Evolutionary conservation across 1,140 invertebrate species (phyloP).

Genomic region (Drosophila rufa): DNA sequence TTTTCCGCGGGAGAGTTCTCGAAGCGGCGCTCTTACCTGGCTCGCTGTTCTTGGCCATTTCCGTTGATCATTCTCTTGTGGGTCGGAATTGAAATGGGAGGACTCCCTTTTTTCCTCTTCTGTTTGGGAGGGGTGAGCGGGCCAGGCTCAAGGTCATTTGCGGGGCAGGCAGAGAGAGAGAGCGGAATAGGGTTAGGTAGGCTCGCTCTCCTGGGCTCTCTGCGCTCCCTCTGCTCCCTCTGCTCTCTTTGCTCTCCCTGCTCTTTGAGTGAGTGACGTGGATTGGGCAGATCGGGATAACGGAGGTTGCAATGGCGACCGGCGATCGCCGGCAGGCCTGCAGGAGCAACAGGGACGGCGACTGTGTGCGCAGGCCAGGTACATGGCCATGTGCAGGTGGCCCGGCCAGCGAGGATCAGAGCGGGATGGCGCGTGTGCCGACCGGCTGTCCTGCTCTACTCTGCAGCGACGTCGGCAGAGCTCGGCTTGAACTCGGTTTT

Average conservation of each 20-base stretch:
- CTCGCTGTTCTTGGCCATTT: slow-evolving; percentile 10
- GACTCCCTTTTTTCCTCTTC: neutral
- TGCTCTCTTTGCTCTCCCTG: neutral
- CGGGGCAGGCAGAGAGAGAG: neutral
- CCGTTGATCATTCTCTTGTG: slow-evolving; percentile 16
- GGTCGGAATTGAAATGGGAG: slow-evolving; percentile 3
- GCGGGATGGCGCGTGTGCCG: slow-evolving; percentile 8
- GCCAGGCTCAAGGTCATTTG: slow-evolving; percentile 19
- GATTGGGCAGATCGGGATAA: slow-evolving; percentile 36
- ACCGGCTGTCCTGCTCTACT: slow-evolving; percentile 24
- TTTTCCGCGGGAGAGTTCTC: slow-evolving; percentile 4
- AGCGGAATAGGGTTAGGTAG: slow-evolving; percentile 5
- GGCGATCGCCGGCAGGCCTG: slow-evolving; percentile 2
- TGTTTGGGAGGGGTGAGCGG: slow-evolving; percentile 19
- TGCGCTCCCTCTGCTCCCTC: slow-evolving; percentile 13
- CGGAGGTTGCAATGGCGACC: slow-evolving; percentile 33
- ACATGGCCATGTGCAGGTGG: slow-evolving; percentile 20
- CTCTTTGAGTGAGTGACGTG: slow-evolving; percentile 38
- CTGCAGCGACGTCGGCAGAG: slow-evolving; percentile 44
- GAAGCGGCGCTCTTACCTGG: slow-evolving; percentile 2
- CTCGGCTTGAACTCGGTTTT: slow-evolving; percentile 41
- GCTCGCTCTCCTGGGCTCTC: neutral
- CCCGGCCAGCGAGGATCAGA: slow-evolving; percentile 21
- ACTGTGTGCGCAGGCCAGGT: slow-evolving; percentile 18
- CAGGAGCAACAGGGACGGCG: slow-evolving; percentile 43